Conservation (phyloP, 92 coral and sea anemone species). For the Palythoa grandis region DNA sequence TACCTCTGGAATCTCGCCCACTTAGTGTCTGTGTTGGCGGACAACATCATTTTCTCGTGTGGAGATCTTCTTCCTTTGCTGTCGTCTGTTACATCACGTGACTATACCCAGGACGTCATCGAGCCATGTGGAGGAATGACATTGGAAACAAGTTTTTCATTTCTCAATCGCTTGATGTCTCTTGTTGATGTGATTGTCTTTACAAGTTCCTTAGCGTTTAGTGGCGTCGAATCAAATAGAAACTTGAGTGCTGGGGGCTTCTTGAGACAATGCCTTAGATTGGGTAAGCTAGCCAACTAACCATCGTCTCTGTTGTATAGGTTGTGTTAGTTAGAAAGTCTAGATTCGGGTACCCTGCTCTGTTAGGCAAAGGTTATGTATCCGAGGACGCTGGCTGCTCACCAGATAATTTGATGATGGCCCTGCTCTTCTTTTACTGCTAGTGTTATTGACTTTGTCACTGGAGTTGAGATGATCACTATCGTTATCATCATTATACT, state of each 20-base stretch:
- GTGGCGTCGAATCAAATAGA: conserved; percentile 93
- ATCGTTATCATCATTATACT: no score
- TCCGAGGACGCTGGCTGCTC: no score
- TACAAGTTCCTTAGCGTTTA: conserved; percentile 95
- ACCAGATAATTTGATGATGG: no score
- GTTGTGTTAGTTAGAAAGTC: neutral
- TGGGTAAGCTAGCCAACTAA: conserved; percentile 71
- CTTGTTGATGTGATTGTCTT: conserved; percentile 97
- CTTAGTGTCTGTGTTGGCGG: conserved; percentile 94
- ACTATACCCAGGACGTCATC: conserved; percentile 98
- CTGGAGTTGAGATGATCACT: no score
- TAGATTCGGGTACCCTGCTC: no score
- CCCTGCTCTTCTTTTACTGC: no score
- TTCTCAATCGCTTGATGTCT: conserved; percentile 94
- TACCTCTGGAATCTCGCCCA: conserved; percentile 97
- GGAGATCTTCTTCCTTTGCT: conserved; percentile 97
- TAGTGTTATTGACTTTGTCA: no score
- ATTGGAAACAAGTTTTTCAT: conserved; percentile 98
- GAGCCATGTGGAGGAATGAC: conserved; percentile 99
- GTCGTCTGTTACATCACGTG: conserved; percentile 99
- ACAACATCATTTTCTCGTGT: conserved; percentile 96
- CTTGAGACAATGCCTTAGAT: conserved; percentile 91
- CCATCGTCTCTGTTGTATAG: neutral
- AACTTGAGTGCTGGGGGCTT: conserved; percentile 97
- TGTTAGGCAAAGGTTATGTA: no score